Conservation (phyloP, 2,888 invertebrate genomes). For the Pandemis corylana region DNA sequence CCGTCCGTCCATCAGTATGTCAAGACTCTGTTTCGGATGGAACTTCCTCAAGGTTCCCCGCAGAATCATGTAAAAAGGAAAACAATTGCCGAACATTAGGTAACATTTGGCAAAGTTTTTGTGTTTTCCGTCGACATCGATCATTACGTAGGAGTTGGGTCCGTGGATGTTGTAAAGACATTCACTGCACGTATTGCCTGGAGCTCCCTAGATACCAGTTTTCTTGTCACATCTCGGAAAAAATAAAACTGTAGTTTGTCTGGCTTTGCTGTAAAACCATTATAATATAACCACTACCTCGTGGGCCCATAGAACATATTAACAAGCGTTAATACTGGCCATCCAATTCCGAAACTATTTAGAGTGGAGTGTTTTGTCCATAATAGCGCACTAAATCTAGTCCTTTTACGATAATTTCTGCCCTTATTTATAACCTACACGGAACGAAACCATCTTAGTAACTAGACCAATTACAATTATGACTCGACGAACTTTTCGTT, state of each 20-base stretch:
- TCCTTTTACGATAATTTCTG: no score
- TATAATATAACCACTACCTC: neutral
- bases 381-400: no score
- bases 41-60: no score
- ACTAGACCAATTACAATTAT: no score
- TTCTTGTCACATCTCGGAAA: conserved; percentile 14
- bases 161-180: neutral
- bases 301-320: neutral
- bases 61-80: neutral
- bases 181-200: conserved; percentile 18
- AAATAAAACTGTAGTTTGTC: conserved; percentile 10
- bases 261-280: conserved; percentile 1
- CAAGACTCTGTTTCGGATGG: no score
- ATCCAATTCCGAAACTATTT: no score
- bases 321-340: no score
- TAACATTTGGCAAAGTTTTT: neutral
- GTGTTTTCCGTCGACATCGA: neutral
- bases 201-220: neutral
- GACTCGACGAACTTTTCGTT: no score
- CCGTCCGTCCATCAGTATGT: no score
- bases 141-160: conserved; percentile 12
- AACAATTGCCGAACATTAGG: neutral
- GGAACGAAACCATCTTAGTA: no score
- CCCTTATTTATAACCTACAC: no score
- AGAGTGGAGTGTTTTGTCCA: no score